A percentile compares a stretch with the other conserved stretches of the same genome.
Evolutionary conservation across 2,888 invertebrate species (phyloP).

Genomic region (Polymixis flavicincta): DNA sequence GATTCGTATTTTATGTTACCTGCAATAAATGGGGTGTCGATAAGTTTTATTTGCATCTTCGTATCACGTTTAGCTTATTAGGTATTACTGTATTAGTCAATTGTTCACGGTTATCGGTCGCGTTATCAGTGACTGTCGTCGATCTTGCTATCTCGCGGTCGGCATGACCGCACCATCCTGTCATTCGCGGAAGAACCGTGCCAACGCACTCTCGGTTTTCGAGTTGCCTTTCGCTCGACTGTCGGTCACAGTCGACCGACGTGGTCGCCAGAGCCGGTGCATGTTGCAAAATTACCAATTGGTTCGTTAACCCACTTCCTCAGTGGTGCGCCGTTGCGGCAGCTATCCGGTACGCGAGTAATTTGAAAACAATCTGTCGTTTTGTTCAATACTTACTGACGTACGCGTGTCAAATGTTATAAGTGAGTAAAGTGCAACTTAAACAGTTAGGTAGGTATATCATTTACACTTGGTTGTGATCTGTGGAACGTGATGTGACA

Average conservation of each 20-base stretch:
- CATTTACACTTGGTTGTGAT: constrained; percentile 52
- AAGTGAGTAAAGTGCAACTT: constrained; percentile 61
- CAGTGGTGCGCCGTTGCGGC: constrained; percentile 72
- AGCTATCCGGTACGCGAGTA: constrained; percentile 76
- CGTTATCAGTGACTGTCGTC: constrained; percentile 84
- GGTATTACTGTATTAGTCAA: constrained; percentile 74
- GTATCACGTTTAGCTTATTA: constrained; percentile 56
- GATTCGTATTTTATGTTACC: constrained; percentile 25
- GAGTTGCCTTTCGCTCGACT: constrained; percentile 85
- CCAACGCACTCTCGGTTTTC: constrained; percentile 87
- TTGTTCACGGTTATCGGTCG: constrained; percentile 78
- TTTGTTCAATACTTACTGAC: constrained; percentile 49
- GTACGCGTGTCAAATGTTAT: constrained; percentile 65
- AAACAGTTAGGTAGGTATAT: constrained; percentile 44
- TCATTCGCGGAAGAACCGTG: constrained; percentile 86
- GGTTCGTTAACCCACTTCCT: constrained; percentile 85
- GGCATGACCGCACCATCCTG: constrained; percentile 82
- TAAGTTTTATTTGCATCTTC: constrained; percentile 56
- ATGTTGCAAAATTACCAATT: constrained; percentile 86
- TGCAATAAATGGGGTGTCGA: constrained; percentile 31
- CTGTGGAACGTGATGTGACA: constrained; percentile 58
- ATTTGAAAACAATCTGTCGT: constrained; percentile 77
- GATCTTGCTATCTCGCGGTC: constrained; percentile 86
- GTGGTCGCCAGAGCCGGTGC: constrained; percentile 79
- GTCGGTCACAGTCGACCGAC: constrained; percentile 80